A percentile compares a stretch with the other conserved stretches of the same genome.
Evolutionary conservation across 2,888 invertebrate species (phyloP).

Genomic region (Aporophyla nigra): DNA sequence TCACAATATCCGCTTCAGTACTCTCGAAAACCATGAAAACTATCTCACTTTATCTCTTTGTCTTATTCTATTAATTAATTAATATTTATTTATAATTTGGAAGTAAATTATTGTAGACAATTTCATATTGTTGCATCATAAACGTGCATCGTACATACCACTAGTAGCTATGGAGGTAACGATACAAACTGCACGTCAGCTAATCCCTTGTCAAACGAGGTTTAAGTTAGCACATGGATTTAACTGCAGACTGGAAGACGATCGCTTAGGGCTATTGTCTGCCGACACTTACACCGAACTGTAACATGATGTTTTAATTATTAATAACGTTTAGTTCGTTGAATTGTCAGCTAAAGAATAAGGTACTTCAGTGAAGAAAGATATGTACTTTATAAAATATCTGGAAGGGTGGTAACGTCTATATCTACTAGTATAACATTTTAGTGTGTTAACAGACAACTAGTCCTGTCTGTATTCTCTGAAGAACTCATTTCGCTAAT

Average conservation of each 20-base stretch:
- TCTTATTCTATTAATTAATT: no score
- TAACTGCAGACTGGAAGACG: conserved; percentile 69
- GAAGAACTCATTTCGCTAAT: no score
- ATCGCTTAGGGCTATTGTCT: conserved; percentile 58
- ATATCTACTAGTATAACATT: neutral
- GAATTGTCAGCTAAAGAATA: neutral
- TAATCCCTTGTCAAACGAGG: conserved; percentile 68
- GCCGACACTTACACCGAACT: conserved; percentile 59
- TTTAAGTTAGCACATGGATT: conserved; percentile 69
- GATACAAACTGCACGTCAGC: conserved; percentile 49
- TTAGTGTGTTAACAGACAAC: neutral
- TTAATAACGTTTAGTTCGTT: neutral
- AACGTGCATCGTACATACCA: neutral
- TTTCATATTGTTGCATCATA: neutral
- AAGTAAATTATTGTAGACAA: neutral
- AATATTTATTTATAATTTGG: no score
- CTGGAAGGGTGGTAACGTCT: neutral
- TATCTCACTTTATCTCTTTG: no score
- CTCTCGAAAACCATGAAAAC: no score
- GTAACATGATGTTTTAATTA: conserved; percentile 23
- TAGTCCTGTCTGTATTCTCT: neutral
- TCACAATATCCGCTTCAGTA: no score
- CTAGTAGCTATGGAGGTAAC: conserved; percentile 5
- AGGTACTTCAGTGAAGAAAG: neutral
- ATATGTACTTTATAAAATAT: neutral